Evolutionary conservation across 2,113 vertebrate species (phyloP).

Genomic region (Phaethon lepturus): DNA sequence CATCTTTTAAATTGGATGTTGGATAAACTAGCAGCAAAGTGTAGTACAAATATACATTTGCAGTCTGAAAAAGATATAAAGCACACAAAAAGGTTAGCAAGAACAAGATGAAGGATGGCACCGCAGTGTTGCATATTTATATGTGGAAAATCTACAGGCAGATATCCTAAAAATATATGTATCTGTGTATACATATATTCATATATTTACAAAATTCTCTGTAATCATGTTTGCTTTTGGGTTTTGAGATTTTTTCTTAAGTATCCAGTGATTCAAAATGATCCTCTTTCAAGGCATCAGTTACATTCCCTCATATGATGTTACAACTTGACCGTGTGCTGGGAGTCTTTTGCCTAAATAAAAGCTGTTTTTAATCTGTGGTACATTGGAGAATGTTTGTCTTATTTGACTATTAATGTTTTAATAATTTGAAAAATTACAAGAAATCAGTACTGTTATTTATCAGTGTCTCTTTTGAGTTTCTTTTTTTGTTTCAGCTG

Average conservation of each 20-base stretch:
- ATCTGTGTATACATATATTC: not conserved
- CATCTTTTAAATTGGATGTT: not conserved
- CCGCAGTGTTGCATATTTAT: not conserved
- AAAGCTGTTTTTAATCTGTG: not conserved
- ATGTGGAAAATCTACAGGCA: not conserved
- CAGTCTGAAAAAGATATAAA: not conserved
- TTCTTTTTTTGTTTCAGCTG: not conserved
- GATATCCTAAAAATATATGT: constrained; percentile 24
- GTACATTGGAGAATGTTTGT: not conserved
- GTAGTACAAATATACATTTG: not conserved
- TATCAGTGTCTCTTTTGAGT: not conserved
- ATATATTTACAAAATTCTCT: not conserved
- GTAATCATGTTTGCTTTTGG: not conserved
- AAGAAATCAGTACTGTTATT: not conserved
- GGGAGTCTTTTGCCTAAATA: not conserved
- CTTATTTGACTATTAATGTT: not conserved
- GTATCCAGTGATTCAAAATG: not conserved
- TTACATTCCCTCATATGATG: not conserved
- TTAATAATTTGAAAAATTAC: not conserved
- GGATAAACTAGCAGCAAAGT: not conserved
- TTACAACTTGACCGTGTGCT: not conserved
- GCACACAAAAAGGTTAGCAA: not conserved
- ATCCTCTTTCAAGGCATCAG: not conserved
- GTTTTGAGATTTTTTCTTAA: not conserved
- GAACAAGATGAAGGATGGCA: not conserved